These are phyloP conservation scores for Callopanchax toddi DNA, from an alignment of 2,113 vertebrate genomes.

Conservation along the genomic window DNA sequence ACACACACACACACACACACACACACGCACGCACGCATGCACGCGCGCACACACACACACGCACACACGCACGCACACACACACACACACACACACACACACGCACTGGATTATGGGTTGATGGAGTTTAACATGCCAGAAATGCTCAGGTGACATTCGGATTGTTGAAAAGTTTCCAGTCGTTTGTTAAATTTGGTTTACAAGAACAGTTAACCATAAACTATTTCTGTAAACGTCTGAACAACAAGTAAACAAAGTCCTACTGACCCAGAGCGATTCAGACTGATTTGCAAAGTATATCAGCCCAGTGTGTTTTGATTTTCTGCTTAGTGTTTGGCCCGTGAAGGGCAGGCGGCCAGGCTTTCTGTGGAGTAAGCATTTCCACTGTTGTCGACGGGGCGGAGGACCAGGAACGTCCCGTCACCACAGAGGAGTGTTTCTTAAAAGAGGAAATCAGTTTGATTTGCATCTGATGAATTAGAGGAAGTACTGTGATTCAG, in stretches of 20 bases:
- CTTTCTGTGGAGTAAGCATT: constrained; percentile 64
- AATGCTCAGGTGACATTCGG: constrained; percentile 16
- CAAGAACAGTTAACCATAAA: not conserved
- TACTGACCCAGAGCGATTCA: not conserved
- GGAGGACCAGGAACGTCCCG: constrained; percentile 9
- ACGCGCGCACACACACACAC: constrained; percentile 15
- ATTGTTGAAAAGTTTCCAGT: not conserved
- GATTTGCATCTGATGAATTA: constrained; percentile 31
- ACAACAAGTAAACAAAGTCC: not conserved
- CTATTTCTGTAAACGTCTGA: not conserved
- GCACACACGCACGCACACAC: no score
- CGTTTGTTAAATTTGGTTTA: not conserved
- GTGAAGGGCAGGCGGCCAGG: constrained; percentile 25
- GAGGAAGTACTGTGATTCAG: constrained; percentile 26
- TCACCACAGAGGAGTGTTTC: constrained; percentile 9
- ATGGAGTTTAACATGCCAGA: not conserved
- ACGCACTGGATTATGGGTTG: constrained; percentile 24
- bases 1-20: no score
- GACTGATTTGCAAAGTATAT: not conserved
- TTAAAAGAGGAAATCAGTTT: constrained; percentile 43
- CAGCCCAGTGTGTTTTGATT: constrained; percentile 20
- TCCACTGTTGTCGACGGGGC: constrained; percentile 39
- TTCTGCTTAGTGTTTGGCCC: constrained; percentile 38
- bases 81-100: constrained; percentile 10
- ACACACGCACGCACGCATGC: not conserved